Conservation (phyloP, 2,888 invertebrate genomes). For the Fragum whitleyi region DNA sequence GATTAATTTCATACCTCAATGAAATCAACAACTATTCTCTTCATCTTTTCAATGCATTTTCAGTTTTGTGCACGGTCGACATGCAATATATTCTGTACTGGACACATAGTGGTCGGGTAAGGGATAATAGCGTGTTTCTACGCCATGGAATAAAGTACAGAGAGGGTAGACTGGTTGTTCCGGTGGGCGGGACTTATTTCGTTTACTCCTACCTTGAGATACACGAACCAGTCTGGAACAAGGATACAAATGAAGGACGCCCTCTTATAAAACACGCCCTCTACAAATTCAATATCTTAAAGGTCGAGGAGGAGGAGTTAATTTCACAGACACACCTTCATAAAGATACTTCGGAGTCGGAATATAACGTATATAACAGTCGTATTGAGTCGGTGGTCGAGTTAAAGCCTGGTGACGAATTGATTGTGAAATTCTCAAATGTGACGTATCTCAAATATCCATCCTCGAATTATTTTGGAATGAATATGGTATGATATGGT, state of each 20-base stretch:
- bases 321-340: not conserved
- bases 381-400: not conserved
- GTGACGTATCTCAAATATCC: slow-evolving; percentile 6
- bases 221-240: not conserved
- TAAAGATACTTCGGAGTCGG: not conserved
- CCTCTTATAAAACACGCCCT: not conserved
- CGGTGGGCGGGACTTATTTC: slow-evolving; percentile 4
- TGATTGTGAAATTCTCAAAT: slow-evolving; percentile 1
- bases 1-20: too few relatives aligned
- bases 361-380: slow-evolving; percentile 2
- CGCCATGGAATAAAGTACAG: slow-evolving; percentile 4
- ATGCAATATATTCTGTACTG: slow-evolving; percentile 2
- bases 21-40: too few relatives aligned
- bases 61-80: slow-evolving; percentile 1
- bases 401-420: not conserved
- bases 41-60: too few relatives aligned
- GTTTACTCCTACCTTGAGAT: slow-evolving; percentile 5
- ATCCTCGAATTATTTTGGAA: not conserved
- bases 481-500: slow-evolving; percentile 8
- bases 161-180: slow-evolving; percentile 2
- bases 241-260: not conserved
- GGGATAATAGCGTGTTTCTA: slow-evolving; percentile 6
- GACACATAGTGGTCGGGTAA: slow-evolving; percentile 2
- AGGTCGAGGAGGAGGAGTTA: not conserved
- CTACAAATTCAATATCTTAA: not conserved